phyloP scores from a whole-genome alignment of 2,888 invertebrate genomes.

The Melanostoma mellinum region DNA sequence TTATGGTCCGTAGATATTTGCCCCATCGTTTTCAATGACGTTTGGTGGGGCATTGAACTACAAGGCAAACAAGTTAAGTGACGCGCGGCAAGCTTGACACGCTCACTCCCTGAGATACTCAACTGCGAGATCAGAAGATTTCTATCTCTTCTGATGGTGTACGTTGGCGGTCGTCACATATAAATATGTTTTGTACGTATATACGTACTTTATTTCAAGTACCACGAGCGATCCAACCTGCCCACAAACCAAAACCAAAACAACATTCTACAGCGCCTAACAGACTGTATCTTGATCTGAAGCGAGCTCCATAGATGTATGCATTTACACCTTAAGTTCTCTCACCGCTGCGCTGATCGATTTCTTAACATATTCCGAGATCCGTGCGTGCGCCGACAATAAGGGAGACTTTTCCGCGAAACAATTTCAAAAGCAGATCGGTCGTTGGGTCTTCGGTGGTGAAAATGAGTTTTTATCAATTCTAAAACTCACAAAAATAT shows the following conservation, averaged over 20 bases:
- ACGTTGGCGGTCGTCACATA: slow-evolving; percentile 59
- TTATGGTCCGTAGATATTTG: slow-evolving; percentile 27
- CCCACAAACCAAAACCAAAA: slow-evolving; percentile 50
- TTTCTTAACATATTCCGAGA: slow-evolving; percentile 26
- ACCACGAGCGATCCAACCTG: slow-evolving; percentile 44
- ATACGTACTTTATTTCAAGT: slow-evolving; percentile 10
- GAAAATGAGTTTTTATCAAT: slow-evolving; percentile 7
- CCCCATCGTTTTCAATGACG: slow-evolving; percentile 41
- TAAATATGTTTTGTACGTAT: not conserved
- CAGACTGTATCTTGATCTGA: slow-evolving; percentile 41
- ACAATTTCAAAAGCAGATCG: slow-evolving; percentile 38
- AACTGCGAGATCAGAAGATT: slow-evolving; percentile 50
- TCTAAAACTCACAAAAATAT: slow-evolving; percentile 21
- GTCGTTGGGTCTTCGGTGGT: slow-evolving; percentile 1
- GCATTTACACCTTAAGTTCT: slow-evolving; percentile 30
- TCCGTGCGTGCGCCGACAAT: slow-evolving; percentile 6
- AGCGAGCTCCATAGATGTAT: slow-evolving; percentile 9
- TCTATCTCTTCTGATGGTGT: slow-evolving; percentile 26
- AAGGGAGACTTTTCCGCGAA: slow-evolving; percentile 13
- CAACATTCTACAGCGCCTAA: slow-evolving; percentile 70
- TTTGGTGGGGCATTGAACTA: slow-evolving; percentile 79
- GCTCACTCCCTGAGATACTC: slow-evolving; percentile 39
- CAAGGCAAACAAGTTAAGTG: slow-evolving; percentile 80
- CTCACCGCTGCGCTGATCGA: slow-evolving; percentile 31
- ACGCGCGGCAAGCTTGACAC: slow-evolving; percentile 40